Evolutionary conservation across 1,140 invertebrate species (phyloP).

Genomic region (Hypsibius dujardini): DNA sequence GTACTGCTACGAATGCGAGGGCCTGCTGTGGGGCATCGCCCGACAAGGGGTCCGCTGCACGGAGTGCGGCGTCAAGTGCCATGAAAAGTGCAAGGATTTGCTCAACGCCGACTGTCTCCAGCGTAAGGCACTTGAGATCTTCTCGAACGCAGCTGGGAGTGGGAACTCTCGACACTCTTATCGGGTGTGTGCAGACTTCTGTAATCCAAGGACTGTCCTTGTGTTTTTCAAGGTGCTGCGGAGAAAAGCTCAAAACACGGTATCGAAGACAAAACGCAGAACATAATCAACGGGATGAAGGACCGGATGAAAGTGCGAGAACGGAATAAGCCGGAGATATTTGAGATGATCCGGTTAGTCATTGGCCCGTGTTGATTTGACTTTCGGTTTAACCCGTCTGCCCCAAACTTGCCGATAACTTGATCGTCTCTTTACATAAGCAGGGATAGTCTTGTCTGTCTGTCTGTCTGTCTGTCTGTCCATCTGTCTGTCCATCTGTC

Average conservation of each 20-base stretch:
- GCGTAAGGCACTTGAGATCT: conserved; percentile 42
- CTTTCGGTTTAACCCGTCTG: conserved; percentile 27
- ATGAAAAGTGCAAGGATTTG: conserved; percentile 98
- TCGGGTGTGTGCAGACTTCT: not conserved
- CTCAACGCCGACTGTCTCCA: conserved; percentile 99
- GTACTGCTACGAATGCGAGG: conserved; percentile 98
- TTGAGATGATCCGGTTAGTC: conserved; percentile 64
- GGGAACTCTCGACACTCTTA: not conserved
- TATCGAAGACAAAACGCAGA: conserved; percentile 94
- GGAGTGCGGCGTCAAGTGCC: conserved; percentile 97
- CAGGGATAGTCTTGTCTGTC: too few species aligned
- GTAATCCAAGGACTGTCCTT: not conserved
- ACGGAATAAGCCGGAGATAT: conserved; percentile 92
- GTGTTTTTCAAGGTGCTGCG: conserved; percentile 60
- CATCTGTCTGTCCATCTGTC: too few species aligned
- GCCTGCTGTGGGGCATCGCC: conserved; percentile 93
- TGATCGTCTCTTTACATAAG: too few species aligned
- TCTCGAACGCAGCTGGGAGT: too few species aligned
- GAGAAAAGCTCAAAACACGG: conserved; percentile 98
- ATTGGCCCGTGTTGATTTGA: not conserved
- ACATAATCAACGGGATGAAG: conserved; percentile 96
- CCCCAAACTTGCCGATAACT: not conserved
- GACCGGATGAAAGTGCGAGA: conserved; percentile 96
- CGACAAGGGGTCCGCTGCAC: conserved; percentile 91
- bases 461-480: not conserved